Evolutionary conservation across 2,888 invertebrate genomes (phyloP), one percentile per base, ranked within the genome.

Genomic region (Calameuta idolon): DNA sequence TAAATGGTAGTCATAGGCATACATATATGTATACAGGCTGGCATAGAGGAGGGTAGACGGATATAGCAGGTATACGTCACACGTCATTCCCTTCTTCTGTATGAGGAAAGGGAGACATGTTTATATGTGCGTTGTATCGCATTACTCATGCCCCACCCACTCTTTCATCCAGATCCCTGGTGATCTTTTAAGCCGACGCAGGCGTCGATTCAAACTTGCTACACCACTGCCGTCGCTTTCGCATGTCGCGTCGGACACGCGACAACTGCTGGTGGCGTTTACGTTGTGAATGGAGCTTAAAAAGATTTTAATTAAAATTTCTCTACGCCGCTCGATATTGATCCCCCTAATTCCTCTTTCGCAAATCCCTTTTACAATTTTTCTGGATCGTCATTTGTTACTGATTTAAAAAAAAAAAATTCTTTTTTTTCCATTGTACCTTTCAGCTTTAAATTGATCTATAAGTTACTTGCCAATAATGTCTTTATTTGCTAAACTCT

Each of bases 41-140:
- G 55, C 15, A 9, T 55, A 23, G 9, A 55, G 23, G 12, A 9
- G 23, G 23, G 23, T 55, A 55, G 68, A 76, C 34, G 11, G 35
- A n/a, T 76, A 33, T 55, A 74, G 69, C 40, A 23, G 71, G 74
- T 79, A 79, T 37, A 69, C 31, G 71, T 71, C 33, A 31, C 5
- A 12, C 71, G 12, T 71, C 71, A 5, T 30, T 5, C 31, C 71
- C 12, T 15, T 31, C 71, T 15, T 71, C 12, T 34, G 11, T 71
- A 71, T 31, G 15, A 31, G 31, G 31, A 34, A 71, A 71, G 71
- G 71, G 11, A 71, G 71, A 71, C 71, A 34, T 71, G 76, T 79
- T 79, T 77, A 79, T 79, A 68, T 69, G 77, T 37, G 73, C 77
- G 55, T 79, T 75, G 76, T 77, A 77, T 75, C 75, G 73, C 77